A percentile compares a stretch with the other conserved stretches of the same genome.
These are phyloP conservation scores for Brienomyrus brachyistius DNA, from an alignment of 2,113 vertebrate species.

Conservation along the genomic window DNA sequence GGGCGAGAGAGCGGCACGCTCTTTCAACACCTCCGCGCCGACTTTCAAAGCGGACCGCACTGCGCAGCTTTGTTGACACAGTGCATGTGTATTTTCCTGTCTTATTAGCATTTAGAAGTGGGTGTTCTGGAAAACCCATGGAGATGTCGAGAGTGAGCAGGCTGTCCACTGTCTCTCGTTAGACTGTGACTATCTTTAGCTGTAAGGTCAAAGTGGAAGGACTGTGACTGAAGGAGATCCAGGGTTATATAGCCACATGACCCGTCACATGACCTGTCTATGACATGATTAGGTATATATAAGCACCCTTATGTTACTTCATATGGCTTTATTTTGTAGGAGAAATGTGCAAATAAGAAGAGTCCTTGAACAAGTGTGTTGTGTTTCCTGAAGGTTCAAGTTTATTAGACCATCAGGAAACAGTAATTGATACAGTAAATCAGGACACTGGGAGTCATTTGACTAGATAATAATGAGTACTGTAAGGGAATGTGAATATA, in stretches of 20 bases:
- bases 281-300: neutral
- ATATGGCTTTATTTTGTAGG: neutral
- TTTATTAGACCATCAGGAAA: neutral
- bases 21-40: neutral
- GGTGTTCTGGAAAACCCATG: neutral
- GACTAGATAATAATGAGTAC: neutral
- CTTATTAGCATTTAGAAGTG: neutral
- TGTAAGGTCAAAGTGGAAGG: neutral
- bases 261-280: neutral
- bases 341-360: neutral
- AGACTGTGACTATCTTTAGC: neutral
- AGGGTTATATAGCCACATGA: neutral
- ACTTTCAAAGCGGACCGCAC: neutral
- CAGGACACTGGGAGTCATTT: neutral
- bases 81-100: neutral
- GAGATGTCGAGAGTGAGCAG: neutral
- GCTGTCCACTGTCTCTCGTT: neutral
- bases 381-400: neutral
- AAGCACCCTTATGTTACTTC: neutral
- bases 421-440: neutral
- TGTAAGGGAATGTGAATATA: neutral
- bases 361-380: neutral
- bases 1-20: neutral
- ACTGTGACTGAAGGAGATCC: too few species aligned
- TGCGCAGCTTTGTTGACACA: neutral